phyloP scores from a whole-genome alignment of 2,797 vertebrate genomes.

The Loriculus beryllinus region DNA sequence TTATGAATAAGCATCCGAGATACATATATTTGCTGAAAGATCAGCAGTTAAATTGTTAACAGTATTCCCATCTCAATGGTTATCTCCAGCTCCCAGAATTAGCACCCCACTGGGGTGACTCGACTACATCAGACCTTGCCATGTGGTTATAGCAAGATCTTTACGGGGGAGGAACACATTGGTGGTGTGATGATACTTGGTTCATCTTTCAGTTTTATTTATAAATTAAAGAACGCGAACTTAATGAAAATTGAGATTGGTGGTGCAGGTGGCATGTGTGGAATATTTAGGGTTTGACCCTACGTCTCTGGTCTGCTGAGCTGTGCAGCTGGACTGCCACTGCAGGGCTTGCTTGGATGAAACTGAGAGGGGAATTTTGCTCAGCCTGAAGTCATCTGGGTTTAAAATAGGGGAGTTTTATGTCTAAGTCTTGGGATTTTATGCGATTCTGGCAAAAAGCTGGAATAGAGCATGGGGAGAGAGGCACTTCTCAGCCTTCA shows the following conservation, averaged over 20 bases:
- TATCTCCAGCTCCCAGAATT: slow-evolving; percentile 15
- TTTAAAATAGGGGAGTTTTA: background rate
- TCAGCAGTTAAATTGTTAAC: slow-evolving; percentile 15
- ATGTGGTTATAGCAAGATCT: background rate
- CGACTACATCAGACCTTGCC: accelerated
- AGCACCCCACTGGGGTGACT: background rate
- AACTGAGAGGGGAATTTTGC: background rate
- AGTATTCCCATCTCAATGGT: background rate
- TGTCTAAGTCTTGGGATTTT: background rate
- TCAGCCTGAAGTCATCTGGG: background rate
- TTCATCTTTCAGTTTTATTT: slow-evolving; percentile 37
- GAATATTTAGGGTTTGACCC: background rate
- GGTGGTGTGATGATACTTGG: background rate
- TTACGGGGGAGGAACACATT: background rate
- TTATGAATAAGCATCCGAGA: slow-evolving; percentile 37
- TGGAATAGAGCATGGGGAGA: background rate
- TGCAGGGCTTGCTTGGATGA: background rate
- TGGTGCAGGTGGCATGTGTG: background rate
- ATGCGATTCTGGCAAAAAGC: background rate
- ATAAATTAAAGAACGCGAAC: background rate
- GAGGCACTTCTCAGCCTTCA: background rate
- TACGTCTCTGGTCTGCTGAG: background rate
- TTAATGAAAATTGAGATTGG: background rate
- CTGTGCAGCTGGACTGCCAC: background rate
- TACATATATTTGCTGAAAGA: background rate